phyloP scores from a whole-genome alignment of 2,797 vertebrate genomes.

The Tinamus major region DNA sequence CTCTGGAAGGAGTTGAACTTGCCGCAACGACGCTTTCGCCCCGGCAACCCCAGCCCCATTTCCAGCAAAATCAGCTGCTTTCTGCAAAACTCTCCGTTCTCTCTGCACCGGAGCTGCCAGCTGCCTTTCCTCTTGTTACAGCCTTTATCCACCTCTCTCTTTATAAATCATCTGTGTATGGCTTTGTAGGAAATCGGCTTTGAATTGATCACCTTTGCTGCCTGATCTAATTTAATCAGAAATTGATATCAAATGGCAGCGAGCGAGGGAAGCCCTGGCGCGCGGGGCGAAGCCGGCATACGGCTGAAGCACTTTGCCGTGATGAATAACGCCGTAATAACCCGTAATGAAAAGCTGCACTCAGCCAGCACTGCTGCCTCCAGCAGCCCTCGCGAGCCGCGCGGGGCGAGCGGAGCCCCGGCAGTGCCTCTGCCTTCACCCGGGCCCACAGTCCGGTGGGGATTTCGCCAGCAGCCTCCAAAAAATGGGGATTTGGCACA shows the following conservation, averaged over 20 bases:
- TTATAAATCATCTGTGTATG: neutral
- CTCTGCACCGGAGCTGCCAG: neutral
- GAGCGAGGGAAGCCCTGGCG: neutral
- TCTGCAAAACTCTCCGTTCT: neutral
- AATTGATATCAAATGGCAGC: neutral
- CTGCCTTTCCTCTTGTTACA: accelerated
- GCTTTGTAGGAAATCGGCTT: neutral
- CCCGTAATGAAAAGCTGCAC: neutral
- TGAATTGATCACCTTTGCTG: neutral
- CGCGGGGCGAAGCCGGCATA: neutral
- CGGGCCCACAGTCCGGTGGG: no score
- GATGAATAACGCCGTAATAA: neutral
- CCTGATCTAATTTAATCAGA: neutral
- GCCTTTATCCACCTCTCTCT: neutral
- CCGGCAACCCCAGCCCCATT: accelerated
- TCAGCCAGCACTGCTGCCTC: neutral
- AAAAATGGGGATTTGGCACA: neutral
- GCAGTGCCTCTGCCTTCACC: neutral
- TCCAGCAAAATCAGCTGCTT: neutral
- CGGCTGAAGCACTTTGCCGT: accelerated
- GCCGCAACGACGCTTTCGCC: neutral
- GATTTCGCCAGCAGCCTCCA: no score
- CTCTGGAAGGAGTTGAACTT: neutral
- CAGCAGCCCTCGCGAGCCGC: neutral
- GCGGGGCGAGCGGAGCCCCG: no score